phyloP scores from a whole-genome alignment of 1,140 invertebrate species.

The Drosophila gunungcola region DNA sequence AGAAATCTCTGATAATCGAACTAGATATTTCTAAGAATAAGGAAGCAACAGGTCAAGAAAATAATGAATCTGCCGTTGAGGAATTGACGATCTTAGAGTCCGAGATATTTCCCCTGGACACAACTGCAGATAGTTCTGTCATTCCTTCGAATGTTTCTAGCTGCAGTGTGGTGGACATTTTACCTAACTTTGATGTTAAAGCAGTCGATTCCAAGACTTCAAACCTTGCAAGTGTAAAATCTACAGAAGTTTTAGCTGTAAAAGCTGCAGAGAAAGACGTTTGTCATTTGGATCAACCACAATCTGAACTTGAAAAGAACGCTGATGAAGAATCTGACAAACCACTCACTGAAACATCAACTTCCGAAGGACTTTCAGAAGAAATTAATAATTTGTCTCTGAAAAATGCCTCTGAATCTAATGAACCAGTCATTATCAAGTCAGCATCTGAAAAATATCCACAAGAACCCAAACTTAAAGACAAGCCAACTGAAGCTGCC shows the following conservation, averaged over 20 bases:
- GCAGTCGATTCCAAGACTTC: neutral
- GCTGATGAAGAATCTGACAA: neutral
- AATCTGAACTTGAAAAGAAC: neutral
- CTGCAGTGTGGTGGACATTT: neutral
- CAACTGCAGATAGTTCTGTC: neutral
- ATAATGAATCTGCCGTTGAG: neutral
- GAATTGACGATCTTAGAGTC: constrained; percentile 2
- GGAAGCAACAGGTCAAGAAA: neutral
- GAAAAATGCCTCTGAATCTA: neutral
- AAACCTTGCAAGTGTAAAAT: neutral
- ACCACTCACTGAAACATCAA: neutral
- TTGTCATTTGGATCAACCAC: neutral
- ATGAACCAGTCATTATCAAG: neutral
- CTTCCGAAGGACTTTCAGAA: neutral
- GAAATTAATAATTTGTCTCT: neutral
- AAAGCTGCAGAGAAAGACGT: neutral
- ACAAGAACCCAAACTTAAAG: neutral
- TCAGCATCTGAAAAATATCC: neutral
- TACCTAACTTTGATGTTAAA: neutral
- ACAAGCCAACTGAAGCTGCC: neutral
- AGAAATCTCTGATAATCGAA: constrained; percentile 5
- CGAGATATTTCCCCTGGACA: neutral
- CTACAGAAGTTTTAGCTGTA: too few species aligned
- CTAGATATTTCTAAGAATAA: constrained; percentile 6
- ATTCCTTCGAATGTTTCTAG: neutral